Conservation (phyloP, 2,113 vertebrate species). For the Numenius arquata region DNA sequence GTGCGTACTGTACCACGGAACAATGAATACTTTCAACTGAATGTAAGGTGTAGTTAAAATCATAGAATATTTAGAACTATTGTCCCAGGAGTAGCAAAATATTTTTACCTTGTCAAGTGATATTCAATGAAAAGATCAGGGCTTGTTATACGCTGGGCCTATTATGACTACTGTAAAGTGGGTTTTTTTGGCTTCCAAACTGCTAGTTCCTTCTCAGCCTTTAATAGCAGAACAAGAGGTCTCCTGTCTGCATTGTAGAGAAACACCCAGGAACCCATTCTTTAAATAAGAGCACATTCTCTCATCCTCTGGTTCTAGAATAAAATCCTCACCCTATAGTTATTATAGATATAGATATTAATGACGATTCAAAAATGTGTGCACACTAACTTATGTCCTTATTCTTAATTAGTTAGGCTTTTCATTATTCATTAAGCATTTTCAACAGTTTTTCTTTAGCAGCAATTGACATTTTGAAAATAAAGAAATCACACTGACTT, state of each 20-base stretch:
- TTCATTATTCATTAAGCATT: neutral
- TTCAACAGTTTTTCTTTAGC: neutral
- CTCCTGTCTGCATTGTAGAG: neutral
- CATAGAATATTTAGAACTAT: neutral
- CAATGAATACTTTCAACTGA: neutral
- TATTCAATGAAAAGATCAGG: neutral
- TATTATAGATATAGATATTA: neutral
- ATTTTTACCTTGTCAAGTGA: neutral
- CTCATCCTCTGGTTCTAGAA: neutral
- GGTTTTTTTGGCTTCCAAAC: neutral
- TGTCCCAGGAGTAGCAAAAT: neutral
- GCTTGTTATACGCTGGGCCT: neutral
- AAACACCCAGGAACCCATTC: neutral
- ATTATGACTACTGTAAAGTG: neutral
- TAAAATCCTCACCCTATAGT: neutral
- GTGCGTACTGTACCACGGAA: fast-evolving
- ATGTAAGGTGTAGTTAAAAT: neutral
- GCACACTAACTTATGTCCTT: neutral
- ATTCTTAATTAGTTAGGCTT: neutral
- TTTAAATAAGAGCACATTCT: neutral
- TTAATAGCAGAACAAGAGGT: neutral
- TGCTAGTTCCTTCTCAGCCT: neutral
- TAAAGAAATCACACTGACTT: neutral
- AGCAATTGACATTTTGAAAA: neutral
- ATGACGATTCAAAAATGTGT: neutral